These are phyloP conservation scores for Petrosia ficiformis DNA, from an alignment of 37 sponge, comb jelly and placozoan species.

Conservation along the genomic window DNA sequence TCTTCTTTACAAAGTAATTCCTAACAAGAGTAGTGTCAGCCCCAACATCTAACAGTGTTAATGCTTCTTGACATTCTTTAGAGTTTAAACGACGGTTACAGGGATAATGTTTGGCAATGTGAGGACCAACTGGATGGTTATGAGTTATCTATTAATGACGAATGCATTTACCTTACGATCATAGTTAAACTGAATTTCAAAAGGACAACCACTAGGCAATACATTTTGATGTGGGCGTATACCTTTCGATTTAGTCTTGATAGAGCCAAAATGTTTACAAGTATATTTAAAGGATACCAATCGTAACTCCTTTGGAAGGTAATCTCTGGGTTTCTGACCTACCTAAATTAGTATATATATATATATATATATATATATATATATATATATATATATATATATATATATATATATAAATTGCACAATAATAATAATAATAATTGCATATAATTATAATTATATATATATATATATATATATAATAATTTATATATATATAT, in stretches of 20 bases:
- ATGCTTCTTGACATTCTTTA: conserved; percentile 15
- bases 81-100: not conserved
- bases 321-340: not conserved
- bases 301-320: not conserved
- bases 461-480: too few species aligned
- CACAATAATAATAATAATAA: too few species aligned
- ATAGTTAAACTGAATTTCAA: conserved; percentile 7
- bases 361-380: not conserved
- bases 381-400: too few species aligned
- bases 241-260: conserved; percentile 8
- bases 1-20: conserved; percentile 11
- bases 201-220: conserved; percentile 4
- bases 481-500: too few species aligned
- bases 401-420: too few species aligned
- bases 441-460: too few species aligned
- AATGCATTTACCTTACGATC: conserved; percentile 1
- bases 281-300: not conserved
- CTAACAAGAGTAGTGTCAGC: conserved; percentile 7
- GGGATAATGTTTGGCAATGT: conserved; percentile 13
- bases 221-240: conserved; percentile 9
- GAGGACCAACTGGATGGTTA: conserved; percentile 8
- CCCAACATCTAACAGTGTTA: conserved; percentile 15
- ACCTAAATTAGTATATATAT: not conserved
- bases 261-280: not conserved
- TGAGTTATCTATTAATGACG: not conserved